Conservation (phyloP, 2,113 vertebrate genomes). For the Pseudolaguvia tuberculata region DNA sequence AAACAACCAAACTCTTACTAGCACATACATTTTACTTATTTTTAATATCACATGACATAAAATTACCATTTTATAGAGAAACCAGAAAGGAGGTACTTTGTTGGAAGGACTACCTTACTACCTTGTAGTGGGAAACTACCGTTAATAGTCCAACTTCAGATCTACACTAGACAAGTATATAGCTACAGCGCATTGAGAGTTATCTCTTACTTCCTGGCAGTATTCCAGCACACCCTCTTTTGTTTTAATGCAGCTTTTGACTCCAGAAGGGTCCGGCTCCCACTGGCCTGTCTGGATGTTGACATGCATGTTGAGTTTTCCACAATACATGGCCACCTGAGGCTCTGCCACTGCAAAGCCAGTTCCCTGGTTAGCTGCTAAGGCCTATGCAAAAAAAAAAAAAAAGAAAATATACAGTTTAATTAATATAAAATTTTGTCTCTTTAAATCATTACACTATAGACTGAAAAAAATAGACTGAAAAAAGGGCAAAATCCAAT, state of each 20-base stretch:
- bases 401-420: not conserved
- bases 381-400: conserved; percentile 68
- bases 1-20: too few relatives aligned
- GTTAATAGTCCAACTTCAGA: too few relatives aligned
- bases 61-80: not conserved
- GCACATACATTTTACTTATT: too few relatives aligned
- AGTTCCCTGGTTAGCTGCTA: conserved; percentile 87
- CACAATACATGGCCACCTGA: conserved; percentile 96
- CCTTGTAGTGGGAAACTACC: too few relatives aligned
- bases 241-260: conserved; percentile 81
- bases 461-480: too few relatives aligned
- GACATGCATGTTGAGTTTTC: conserved; percentile 95
- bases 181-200: not conserved
- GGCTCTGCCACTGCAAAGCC: conserved; percentile 91
- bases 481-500: not conserved
- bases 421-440: not conserved
- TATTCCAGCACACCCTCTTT: conserved; percentile 92
- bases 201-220: conserved; percentile 88
- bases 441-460: not conserved
- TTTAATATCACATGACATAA: too few relatives aligned
- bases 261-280: conserved; percentile 87
- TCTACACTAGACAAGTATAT: not conserved
- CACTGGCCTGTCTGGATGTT: conserved; percentile 97
- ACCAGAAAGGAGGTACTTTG: too few relatives aligned
- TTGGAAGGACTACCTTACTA: too few relatives aligned